phyloP scores from a whole-genome alignment of 35 echinoderm and acorn worm species.

The Apostichopus californicus region DNA sequence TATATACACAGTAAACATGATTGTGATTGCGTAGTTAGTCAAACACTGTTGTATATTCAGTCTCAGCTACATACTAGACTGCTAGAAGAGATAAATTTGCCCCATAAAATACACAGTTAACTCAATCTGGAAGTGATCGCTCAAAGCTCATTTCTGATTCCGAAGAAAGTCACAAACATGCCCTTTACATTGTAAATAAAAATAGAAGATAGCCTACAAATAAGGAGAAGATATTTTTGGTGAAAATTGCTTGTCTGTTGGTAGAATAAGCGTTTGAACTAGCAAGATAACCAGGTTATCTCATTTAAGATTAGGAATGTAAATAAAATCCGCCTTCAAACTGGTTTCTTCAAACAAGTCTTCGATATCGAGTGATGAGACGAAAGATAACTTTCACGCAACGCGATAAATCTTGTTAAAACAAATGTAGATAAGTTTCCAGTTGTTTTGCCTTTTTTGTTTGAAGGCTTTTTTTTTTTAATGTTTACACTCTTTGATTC shows the following conservation, averaged over 20 bases:
- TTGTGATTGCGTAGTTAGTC: too few relatives aligned
- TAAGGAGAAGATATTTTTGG: neutral
- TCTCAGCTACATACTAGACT: too few relatives aligned
- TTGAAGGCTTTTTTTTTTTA: neutral
- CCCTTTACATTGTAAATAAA: too few relatives aligned
- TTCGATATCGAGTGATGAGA: neutral
- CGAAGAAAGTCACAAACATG: too few relatives aligned
- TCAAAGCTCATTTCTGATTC: neutral
- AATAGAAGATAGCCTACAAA: neutral
- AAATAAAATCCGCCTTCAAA: neutral
- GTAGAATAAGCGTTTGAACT: neutral
- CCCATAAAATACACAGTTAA: neutral
- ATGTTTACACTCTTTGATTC: neutral
- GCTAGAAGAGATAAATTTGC: too few relatives aligned
- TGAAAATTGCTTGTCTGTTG: neutral
- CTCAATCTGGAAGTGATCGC: neutral
- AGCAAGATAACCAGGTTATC: neutral
- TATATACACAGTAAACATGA: too few relatives aligned
- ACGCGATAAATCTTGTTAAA: neutral
- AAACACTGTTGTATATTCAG: too few relatives aligned
- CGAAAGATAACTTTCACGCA: neutral
- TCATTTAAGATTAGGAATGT: neutral
- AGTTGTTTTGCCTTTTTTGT: neutral
- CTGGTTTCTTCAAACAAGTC: conserved; percentile 12
- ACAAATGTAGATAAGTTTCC: neutral